phyloP scores from a whole-genome alignment of 1,140 invertebrate species.

The Drosophila pachea region DNA sequence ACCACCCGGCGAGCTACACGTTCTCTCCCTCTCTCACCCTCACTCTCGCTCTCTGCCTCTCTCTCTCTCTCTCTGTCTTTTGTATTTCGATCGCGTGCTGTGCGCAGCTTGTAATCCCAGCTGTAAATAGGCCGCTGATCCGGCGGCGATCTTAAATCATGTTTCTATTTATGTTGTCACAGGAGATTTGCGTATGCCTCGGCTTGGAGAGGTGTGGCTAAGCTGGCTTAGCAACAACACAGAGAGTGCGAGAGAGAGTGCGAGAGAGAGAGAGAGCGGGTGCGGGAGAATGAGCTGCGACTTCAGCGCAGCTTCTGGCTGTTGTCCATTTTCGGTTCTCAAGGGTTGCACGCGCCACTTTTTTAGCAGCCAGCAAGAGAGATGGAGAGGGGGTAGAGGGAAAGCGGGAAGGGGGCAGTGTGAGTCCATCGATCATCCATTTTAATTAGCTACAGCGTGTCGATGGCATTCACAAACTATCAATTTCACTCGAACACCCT shows the following conservation, averaged over 20 bases:
- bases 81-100: slow-evolving; percentile 28
- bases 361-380: slow-evolving; percentile 2
- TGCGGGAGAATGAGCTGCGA: too few species aligned
- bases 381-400: not conserved
- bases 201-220: slow-evolving; percentile 56
- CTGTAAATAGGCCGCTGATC: slow-evolving; percentile 76
- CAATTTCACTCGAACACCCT: slow-evolving; percentile 67
- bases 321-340: slow-evolving; percentile 48
- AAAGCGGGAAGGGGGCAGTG: not conserved
- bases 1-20: slow-evolving; percentile 56
- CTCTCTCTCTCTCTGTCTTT: too few species aligned
- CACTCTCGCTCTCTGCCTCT: too few species aligned
- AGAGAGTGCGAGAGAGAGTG: not conserved
- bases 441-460: slow-evolving; percentile 78
- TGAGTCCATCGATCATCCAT: slow-evolving; percentile 70
- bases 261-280: too few species aligned
- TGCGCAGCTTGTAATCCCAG: slow-evolving; percentile 70
- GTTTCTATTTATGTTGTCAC: slow-evolving; percentile 78
- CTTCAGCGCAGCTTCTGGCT: not conserved
- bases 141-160: slow-evolving; percentile 74
- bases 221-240: slow-evolving; percentile 63
- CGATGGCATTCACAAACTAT: slow-evolving; percentile 75
- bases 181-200: slow-evolving; percentile 63
- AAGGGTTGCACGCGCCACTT: slow-evolving; percentile 57
- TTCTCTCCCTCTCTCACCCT: too few species aligned